Base-by-base conservation (phyloP, 2,113 vertebrate genomes). In the Plecturocebus donacophilus region DNA sequence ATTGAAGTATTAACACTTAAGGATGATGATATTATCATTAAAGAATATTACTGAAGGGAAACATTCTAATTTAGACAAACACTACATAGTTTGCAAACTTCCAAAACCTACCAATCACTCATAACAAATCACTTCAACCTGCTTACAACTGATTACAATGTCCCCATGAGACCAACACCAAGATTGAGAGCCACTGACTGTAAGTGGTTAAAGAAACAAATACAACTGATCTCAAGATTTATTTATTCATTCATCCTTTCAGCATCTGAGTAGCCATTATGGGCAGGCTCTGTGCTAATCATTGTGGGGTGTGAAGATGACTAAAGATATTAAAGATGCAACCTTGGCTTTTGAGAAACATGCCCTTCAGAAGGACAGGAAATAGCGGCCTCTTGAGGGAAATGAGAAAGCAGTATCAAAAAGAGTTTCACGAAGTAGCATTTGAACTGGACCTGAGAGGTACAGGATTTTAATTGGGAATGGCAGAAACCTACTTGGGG, bases 1-100 rank as follows among this genome's bases (percentile, higher is more conserved):
- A n/a, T 0, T 85, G 30, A 77, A 76, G 58, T 73, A 82, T 71
- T 85, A 91, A 79, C 64, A 79, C 38, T 54, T 77, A 85, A n/a
- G 58, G 83, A 81, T 84, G 54, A 68, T 25, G 76, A 40, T 23
- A 87, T 75, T 61, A 54, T 47, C 66, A 64, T 88, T 85, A 79
- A 75, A 45, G 58, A 27, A 38, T 70, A 73, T 52, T 73, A 83
- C 64, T 14, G 10, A 68, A 79, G 20, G 35, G 52, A 82, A 86
- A 27, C 52, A 92, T 21, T 90, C 45, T 83, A 54, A 94, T 82
- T 96, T 90, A 79, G 58, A 73, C 32, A 97, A 95, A 23, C 32
- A 79, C 49, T 42, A 73, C 38, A 32, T 25, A 88, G 32, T 66
- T 45, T 75, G 42, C 27, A 77, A 90, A 92, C 80, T 92, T 88